These are phyloP conservation scores for Columba guinea DNA, from an alignment of 2,797 vertebrate genomes.

Conservation along the genomic window DNA sequence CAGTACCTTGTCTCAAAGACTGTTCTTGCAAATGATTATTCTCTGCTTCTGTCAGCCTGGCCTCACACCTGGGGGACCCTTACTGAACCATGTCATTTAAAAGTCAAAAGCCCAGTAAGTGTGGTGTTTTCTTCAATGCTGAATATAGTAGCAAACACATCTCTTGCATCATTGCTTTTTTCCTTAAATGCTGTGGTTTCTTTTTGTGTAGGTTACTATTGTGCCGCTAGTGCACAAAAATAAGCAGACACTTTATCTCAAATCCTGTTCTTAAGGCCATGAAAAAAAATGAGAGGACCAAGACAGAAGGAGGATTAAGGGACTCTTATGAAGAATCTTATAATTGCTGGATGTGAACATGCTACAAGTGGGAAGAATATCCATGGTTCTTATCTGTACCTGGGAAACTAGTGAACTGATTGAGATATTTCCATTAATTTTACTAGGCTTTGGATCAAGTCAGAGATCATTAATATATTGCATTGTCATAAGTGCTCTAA, in stretches of 20 bases:
- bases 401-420: background rate
- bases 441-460: background rate
- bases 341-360: background rate
- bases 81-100: slow-evolving; percentile 58
- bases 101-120: slow-evolving; percentile 56
- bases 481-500: background rate
- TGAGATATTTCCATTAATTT: background rate
- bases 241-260: background rate
- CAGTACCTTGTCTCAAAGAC: slow-evolving; percentile 53
- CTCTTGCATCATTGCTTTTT: background rate
- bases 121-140: background rate
- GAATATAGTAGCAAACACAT: slow-evolving; percentile 14
- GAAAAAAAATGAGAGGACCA: background rate
- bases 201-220: background rate
- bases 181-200: background rate
- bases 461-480: background rate
- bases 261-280: background rate
- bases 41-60: slow-evolving; percentile 38
- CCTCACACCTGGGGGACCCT: background rate
- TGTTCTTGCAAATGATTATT: slow-evolving; percentile 62
- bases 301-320: background rate
- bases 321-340: background rate
- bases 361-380: background rate
- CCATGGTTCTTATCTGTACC: background rate
- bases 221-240: background rate